A percentile compares a stretch with the other conserved stretches of the same genome.
Conservation (phyloP, 1,140 invertebrate species). For the Drosophila nannoptera region DNA sequence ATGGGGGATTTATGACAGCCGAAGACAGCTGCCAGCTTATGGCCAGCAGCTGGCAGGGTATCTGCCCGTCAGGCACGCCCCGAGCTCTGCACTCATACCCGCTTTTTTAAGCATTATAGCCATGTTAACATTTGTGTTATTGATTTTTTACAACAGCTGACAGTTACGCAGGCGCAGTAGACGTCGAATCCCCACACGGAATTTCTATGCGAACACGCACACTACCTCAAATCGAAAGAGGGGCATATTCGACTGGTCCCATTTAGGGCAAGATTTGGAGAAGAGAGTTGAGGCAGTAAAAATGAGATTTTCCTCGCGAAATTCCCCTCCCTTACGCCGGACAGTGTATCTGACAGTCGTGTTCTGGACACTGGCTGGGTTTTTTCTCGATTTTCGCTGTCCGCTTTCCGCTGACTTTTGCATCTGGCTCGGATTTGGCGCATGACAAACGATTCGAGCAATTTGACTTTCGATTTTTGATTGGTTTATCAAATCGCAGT, state of each 20-base stretch:
- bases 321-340: background rate
- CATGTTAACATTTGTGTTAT: slow-evolving; percentile 77
- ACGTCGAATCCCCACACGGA: slow-evolving; percentile 13
- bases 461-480: slow-evolving; percentile 66
- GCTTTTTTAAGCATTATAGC: slow-evolving; percentile 53
- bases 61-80: background rate
- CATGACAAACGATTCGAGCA: slow-evolving; percentile 63
- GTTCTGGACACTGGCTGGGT: background rate
- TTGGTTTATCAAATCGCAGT: slow-evolving; percentile 65
- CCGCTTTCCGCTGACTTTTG: slow-evolving; percentile 26
- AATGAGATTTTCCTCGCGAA: background rate
- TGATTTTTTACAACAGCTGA: slow-evolving; percentile 72
- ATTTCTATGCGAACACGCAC: slow-evolving; percentile 17
- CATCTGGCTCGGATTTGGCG: slow-evolving; percentile 27
- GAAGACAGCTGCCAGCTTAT: background rate
- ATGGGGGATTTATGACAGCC: too few relatives aligned
- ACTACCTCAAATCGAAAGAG: background rate
- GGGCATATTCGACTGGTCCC: background rate
- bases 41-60: background rate
- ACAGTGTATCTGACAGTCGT: slow-evolving; percentile 11
- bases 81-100: background rate
- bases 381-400: background rate
- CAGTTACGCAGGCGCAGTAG: slow-evolving; percentile 62
- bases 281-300: background rate
- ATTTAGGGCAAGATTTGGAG: too few relatives aligned